Percentiles rank a stretch among this genome's conserved stretches.
Evolutionary conservation across 2,888 invertebrate genomes (phyloP).

Genomic region (Deilephila elpenor): DNA sequence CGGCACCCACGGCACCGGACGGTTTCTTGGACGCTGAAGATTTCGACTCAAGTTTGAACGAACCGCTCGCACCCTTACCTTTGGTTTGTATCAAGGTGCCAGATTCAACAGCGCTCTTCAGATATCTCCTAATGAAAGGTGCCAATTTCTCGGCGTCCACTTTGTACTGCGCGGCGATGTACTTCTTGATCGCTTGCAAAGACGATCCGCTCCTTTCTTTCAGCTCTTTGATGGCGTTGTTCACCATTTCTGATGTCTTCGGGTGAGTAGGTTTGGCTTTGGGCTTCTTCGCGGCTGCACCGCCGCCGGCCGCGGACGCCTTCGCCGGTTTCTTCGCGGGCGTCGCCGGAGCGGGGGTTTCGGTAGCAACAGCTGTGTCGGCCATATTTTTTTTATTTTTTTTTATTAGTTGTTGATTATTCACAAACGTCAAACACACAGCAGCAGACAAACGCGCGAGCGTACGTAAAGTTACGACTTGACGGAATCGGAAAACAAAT

Average conservation of each 20-base stretch:
- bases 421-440: background rate
- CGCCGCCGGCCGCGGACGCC: slow-evolving; percentile 42
- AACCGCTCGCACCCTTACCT: slow-evolving; percentile 82
- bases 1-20: slow-evolving; percentile 34
- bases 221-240: slow-evolving; percentile 78
- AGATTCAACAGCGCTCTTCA: slow-evolving; percentile 81
- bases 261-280: slow-evolving; percentile 62
- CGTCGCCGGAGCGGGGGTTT: slow-evolving; percentile 55
- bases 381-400: slow-evolving; percentile 43
- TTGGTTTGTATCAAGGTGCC: slow-evolving; percentile 83
- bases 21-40: slow-evolving; percentile 38
- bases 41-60: slow-evolving; percentile 67
- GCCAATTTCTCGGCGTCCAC: slow-evolving; percentile 84
- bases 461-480: background rate
- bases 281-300: slow-evolving; percentile 51
- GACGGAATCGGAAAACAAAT: background rate
- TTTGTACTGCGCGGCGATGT: slow-evolving; percentile 84
- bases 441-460: background rate
- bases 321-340: slow-evolving; percentile 55
- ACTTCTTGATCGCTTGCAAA: slow-evolving; percentile 85
- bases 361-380: slow-evolving; percentile 55
- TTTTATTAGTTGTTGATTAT: background rate
- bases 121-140: slow-evolving; percentile 84
- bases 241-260: slow-evolving; percentile 80
- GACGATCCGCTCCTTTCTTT: slow-evolving; percentile 86